Base-by-base conservation (phyloP, 2,797 vertebrate species). In the Pangasius macronema region DNA sequence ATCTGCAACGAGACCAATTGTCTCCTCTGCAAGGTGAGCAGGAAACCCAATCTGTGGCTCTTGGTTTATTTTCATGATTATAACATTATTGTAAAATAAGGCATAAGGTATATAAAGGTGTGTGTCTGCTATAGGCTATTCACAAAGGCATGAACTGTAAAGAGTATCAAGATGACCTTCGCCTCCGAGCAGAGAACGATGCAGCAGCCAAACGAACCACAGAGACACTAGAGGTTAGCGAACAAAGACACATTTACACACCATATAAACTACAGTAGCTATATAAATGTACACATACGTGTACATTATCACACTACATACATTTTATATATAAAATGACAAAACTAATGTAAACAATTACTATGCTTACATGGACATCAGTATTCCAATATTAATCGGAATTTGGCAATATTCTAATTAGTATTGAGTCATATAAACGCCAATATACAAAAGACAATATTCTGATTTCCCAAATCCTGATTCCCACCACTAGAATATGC, bases 101-200 rank as follows among this genome's bases (percentile, higher is more conserved):
- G 10, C 27, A 30, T 49, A n/a, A 0, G 16, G 10, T 83, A 53
- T 53, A 83, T 67, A 7, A 68, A 68, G 53, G 24, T 63, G 59
- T 65, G 80, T 83, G 36, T 87, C 49, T 89, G 18, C 53, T 53
- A 1, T 89, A 97, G 97, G 97, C 97, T 76, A 96, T 97, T 89
- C 97, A 98, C 0, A 90, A 94, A 24, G 91, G 27, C 87, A 97
- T 97, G 97, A 96, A 97, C 86, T 98, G 97, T 90, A 96, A 95
- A 89, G 95, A 97, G 86, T 98, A 98, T 90, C 97, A 98, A 90
- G 97, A 98, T 0, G 97, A 99, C 92, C 94, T 95, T 84, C 95
- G 94, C 0, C 42, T 95, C 72, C 92, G 96, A 75, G 96, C 97
- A 0, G 93, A 95, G 90, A 97, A 97, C 0, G 96, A 98, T 53